Evolutionary conservation across 2,888 invertebrate genomes (phyloP).

Genomic region (Drosophila emarginata): DNA sequence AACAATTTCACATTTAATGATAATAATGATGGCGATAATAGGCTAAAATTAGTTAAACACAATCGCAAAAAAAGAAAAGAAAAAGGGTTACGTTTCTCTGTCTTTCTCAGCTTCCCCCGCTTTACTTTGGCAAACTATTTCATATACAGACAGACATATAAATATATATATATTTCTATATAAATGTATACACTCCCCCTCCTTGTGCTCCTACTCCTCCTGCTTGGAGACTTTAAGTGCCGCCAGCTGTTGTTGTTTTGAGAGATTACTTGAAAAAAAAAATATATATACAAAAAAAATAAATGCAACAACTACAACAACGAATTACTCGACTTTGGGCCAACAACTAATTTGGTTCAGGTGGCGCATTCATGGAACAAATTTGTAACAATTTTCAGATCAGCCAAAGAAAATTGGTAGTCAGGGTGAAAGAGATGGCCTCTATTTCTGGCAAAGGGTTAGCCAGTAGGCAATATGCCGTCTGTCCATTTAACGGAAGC

Average conservation of each 20-base stretch:
- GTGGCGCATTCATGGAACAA: slow-evolving; percentile 70
- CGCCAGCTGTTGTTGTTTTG: slow-evolving; percentile 63
- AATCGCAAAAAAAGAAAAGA: slow-evolving; percentile 37
- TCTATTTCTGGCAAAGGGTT: slow-evolving; percentile 43
- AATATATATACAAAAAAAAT: no score
- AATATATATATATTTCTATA: not conserved
- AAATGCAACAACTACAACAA: slow-evolving; percentile 22
- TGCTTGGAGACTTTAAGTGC: slow-evolving; percentile 57
- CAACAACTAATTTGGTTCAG: slow-evolving; percentile 75
- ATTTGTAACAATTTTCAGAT: slow-evolving; percentile 69
- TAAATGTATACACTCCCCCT: not conserved
- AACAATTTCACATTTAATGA: slow-evolving; percentile 77
- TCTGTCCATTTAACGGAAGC: slow-evolving; percentile 30
- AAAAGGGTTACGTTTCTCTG: slow-evolving; percentile 14
- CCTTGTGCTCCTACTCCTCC: slow-evolving; percentile 9
- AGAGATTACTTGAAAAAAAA: slow-evolving; percentile 49
- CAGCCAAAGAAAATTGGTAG: slow-evolving; percentile 32
- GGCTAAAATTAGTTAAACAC: slow-evolving; percentile 77
- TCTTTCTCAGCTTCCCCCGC: slow-evolving; percentile 7
- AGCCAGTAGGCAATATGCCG: slow-evolving; percentile 38
- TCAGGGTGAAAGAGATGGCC: not conserved
- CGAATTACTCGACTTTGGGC: slow-evolving; percentile 46
- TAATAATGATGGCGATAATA: slow-evolving; percentile 78
- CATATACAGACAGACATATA: not conserved
- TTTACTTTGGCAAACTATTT: slow-evolving; percentile 1